These are phyloP conservation scores for Cavia porcellus DNA, from an alignment of 2,113 vertebrate genomes.

Conservation along the genomic window DNA sequence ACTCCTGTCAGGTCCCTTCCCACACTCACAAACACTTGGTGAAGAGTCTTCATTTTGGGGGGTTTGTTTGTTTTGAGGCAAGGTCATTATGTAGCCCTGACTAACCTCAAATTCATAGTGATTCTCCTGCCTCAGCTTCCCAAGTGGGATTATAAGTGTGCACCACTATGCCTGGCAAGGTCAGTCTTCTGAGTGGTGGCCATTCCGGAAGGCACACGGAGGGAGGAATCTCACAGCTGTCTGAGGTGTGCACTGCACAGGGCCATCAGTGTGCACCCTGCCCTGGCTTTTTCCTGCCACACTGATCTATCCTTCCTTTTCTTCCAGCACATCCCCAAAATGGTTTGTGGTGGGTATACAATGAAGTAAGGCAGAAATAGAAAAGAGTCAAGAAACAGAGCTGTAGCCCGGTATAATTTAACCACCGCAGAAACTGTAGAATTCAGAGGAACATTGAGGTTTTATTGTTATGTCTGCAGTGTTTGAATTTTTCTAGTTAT, in stretches of 20 bases:
- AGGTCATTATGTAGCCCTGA: no score
- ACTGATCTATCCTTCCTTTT: neutral
- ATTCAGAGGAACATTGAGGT: neutral
- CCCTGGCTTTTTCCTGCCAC: neutral
- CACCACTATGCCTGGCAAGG: neutral
- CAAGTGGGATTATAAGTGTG: no score
- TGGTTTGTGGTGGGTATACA: neutral
- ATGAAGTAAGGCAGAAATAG: neutral
- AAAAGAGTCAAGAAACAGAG: neutral
- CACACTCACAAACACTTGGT: no score
- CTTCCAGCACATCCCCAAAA: neutral
- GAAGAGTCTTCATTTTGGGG: no score
- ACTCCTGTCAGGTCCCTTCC: no score
- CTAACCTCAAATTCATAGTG: no score
- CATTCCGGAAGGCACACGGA: neutral
- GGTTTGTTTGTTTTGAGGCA: no score
- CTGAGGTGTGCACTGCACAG: neutral
- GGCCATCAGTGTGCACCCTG: no score
- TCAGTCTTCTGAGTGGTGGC: neutral
- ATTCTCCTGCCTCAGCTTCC: no score
- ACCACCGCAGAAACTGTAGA: neutral
- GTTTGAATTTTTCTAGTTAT: neutral
- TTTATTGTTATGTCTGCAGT: neutral
- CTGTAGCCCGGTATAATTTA: neutral
- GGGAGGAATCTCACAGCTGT: neutral